phyloP scores from a whole-genome alignment of 2,797 vertebrate species.

The Pangasius sanitwongsei region DNA sequence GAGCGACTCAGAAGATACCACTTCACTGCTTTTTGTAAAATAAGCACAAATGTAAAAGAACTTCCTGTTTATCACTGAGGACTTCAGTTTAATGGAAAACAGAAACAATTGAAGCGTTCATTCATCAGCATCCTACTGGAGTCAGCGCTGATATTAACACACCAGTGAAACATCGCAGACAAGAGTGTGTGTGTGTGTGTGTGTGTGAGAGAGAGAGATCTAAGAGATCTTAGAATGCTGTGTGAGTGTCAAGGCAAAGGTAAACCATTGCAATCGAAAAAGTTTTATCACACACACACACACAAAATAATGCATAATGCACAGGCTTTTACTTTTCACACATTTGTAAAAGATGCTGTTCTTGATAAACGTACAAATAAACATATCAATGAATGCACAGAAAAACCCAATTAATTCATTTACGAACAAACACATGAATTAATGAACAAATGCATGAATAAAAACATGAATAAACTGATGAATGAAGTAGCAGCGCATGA shows the following conservation, averaged over 20 bases:
- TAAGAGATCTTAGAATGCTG: background rate
- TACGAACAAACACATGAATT: background rate
- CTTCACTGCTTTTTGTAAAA: background rate
- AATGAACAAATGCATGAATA: background rate
- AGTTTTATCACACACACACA: background rate
- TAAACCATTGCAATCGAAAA: background rate
- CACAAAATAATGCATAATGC: background rate
- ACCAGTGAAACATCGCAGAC: background rate
- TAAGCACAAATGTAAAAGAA: background rate
- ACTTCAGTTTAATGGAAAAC: slow-evolving; percentile 7
- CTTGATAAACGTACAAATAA: background rate
- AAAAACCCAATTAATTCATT: no score
- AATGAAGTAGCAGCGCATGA: background rate
- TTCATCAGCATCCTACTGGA: background rate
- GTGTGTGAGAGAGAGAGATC: background rate
- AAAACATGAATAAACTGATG: background rate
- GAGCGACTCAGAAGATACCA: background rate
- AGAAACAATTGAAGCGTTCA: background rate
- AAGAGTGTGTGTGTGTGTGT: background rate
- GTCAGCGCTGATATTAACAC: background rate
- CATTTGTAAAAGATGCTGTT: background rate
- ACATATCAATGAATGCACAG: background rate
- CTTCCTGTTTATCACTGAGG: background rate
- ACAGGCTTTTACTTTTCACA: background rate
- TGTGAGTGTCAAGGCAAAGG: background rate